Conservation (phyloP, 2,113 vertebrate species). For the Zosterops japonicus region DNA sequence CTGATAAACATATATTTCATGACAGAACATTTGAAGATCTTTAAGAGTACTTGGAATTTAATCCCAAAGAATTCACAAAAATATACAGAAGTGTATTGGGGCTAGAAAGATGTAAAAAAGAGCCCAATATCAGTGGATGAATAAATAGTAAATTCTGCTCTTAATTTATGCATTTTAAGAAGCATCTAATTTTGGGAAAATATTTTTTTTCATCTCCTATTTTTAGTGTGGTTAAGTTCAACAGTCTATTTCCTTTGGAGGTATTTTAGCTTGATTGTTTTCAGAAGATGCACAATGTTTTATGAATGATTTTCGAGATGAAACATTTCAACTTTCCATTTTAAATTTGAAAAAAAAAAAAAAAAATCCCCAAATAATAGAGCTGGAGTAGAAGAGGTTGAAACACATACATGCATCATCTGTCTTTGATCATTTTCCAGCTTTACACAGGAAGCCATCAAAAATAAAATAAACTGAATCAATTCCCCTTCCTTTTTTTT, state of each 20-base stretch:
- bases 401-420: background rate
- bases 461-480: background rate
- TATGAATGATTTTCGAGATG: background rate
- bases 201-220: background rate
- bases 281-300: background rate
- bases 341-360: background rate
- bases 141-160: background rate
- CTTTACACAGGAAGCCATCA: background rate
- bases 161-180: background rate
- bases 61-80: background rate
- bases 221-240: background rate
- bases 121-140: background rate
- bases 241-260: background rate
- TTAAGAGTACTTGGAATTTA: background rate
- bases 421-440: background rate
- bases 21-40: background rate
- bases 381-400: background rate
- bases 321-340: background rate
- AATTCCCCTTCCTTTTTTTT: background rate
- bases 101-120: background rate
- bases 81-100: background rate
- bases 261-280: background rate
- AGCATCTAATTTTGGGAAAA: background rate
- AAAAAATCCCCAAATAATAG: background rate
- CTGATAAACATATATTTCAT: background rate